Evolutionary conservation across 1,140 invertebrate genomes (phyloP).

Genomic region (Aphis craccivora): DNA sequence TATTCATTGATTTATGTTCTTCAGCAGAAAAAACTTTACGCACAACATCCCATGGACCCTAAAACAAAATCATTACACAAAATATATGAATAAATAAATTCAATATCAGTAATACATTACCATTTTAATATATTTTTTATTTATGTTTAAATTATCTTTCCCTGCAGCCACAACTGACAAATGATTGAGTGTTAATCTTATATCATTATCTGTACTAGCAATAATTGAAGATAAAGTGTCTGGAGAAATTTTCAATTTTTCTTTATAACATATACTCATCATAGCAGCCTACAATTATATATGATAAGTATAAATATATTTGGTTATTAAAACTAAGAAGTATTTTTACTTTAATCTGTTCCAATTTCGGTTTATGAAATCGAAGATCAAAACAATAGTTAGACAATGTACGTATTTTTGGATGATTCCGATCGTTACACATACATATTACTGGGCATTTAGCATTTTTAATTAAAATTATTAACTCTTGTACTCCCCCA

Average conservation of each 20-base stretch:
- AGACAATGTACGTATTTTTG: constrained; percentile 90
- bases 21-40: constrained; percentile 86
- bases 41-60: constrained; percentile 93
- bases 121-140: constrained; percentile 84
- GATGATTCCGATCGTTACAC: constrained; percentile 95
- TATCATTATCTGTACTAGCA: constrained; percentile 86
- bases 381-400: constrained; percentile 96
- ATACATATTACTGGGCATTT: constrained; percentile 97
- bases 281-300: constrained; percentile 76
- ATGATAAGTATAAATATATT: background rate
- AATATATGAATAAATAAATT: background rate
- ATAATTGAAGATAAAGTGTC: constrained; percentile 86
- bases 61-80: constrained; percentile 54
- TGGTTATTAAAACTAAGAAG: constrained; percentile 35
- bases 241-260: constrained; percentile 82
- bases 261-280: constrained; percentile 91
- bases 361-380: constrained; percentile 80
- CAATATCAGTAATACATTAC: constrained; percentile 64
- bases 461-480: constrained; percentile 88
- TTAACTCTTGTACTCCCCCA: constrained; percentile 94
- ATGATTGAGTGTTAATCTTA: constrained; percentile 91
- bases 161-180: constrained; percentile 75
- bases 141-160: constrained; percentile 66
- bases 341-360: constrained; percentile 84
- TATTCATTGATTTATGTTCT: constrained; percentile 82